A percentile compares a stretch with the other conserved stretches of the same genome.
phyloP scores from a whole-genome alignment of 2,797 vertebrate species.

The Epinephelus awoara region DNA sequence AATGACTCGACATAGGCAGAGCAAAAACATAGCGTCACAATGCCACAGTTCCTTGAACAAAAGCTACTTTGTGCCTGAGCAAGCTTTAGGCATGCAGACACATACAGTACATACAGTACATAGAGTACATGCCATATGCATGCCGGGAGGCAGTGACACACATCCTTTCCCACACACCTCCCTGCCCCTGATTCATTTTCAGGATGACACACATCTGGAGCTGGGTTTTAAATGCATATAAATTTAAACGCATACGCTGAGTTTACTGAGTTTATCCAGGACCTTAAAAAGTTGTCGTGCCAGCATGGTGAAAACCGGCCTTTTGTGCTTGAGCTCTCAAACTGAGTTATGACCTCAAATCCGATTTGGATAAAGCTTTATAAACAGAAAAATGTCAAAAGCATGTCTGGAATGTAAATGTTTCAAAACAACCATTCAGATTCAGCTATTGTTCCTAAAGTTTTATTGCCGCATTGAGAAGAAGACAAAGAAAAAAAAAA shows the following conservation, averaged over 20 bases:
- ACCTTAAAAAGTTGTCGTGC: conserved; percentile 27
- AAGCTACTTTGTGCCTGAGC: conserved; percentile 60
- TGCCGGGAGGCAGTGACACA: conserved; percentile 17
- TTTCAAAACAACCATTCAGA: conserved; percentile 51
- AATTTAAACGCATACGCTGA: conserved; percentile 9
- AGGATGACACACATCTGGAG: conserved; percentile 52
- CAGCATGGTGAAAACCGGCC: conserved; percentile 23
- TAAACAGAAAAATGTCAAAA: conserved; percentile 49
- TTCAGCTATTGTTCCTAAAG: conserved; percentile 31
- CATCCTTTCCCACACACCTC: conserved; percentile 25
- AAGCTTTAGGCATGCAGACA: conserved; percentile 17
- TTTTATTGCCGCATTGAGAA: conserved; percentile 25
- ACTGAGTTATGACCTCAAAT: conserved; percentile 38
- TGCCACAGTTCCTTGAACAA: conserved; percentile 59
- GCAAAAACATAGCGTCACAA: conserved; percentile 56
- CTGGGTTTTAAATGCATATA: conserved; percentile 38
- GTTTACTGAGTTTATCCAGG: conserved; percentile 36
- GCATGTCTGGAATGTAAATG: conserved; percentile 56
- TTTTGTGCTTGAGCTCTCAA: conserved; percentile 47
- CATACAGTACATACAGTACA: conserved; percentile 17
- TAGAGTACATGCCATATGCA: conserved; percentile 26
- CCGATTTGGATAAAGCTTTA: conserved; percentile 44
- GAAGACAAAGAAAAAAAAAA: neutral
- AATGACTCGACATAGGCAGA: conserved; percentile 44
- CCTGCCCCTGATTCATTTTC: conserved; percentile 36